These are phyloP conservation scores for Cliona cf. orientalis DNA, from an alignment of 37 sponge, comb jelly and placozoan genomes.

Conservation along the genomic window DNA sequence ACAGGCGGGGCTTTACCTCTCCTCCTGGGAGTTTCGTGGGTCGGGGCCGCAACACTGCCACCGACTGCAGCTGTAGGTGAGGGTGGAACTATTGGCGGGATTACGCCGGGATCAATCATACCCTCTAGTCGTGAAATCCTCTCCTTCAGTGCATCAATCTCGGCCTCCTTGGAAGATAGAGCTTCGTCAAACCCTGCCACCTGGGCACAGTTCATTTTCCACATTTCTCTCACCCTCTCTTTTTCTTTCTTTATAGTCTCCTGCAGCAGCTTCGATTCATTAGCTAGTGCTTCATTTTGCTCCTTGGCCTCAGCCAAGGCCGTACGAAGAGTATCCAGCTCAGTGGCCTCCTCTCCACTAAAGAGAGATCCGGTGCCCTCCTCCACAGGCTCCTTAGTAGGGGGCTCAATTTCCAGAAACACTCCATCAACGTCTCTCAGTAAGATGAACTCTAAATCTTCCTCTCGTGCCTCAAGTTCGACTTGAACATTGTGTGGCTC, in stretches of 20 bases:
- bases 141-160: constrained; percentile 6
- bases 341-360: no score
- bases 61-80: not conserved
- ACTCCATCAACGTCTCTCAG: constrained; percentile 14
- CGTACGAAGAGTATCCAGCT: no score
- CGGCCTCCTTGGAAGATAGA: not conserved
- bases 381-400: not conserved
- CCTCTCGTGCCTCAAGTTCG: no score
- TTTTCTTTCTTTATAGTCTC: not conserved
- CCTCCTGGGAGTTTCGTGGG: not conserved
- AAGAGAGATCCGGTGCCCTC: no score
- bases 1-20: constrained; percentile 61
- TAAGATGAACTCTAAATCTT: not conserved
- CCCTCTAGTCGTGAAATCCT: not conserved
- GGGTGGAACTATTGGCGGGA: not conserved
- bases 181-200: constrained; percentile 1
- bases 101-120: not conserved
- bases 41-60: not conserved
- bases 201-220: not conserved
- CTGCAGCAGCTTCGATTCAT: not conserved
- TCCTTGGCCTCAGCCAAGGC: not conserved
- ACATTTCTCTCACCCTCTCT: no score
- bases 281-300: no score
- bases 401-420: not conserved
- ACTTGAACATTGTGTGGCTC: constrained; percentile 22